phyloP scores from a whole-genome alignment of 2,888 invertebrate species.

The Acanthosepion lycidas region DNA sequence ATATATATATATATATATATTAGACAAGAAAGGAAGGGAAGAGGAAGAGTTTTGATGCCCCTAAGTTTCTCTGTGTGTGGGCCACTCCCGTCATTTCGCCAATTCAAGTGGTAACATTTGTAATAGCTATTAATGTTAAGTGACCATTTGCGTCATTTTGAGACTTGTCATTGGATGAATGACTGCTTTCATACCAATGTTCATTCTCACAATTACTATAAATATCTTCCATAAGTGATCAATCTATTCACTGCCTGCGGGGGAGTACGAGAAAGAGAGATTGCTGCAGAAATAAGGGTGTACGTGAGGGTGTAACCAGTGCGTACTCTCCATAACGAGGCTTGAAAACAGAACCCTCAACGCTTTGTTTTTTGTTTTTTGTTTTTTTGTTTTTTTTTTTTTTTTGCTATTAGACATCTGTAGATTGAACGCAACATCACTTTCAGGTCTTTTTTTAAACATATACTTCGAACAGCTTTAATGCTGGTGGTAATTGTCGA shows the following conservation, averaged over 20 bases:
- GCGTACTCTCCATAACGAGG: not conserved
- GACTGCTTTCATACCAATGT: not conserved
- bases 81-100: not conserved
- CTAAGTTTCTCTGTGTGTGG: not conserved
- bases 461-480: not conserved
- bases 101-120: not conserved
- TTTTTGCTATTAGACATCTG: not conserved
- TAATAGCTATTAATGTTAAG: not conserved
- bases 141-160: not conserved
- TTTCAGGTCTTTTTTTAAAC: not conserved
- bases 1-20: too few relatives aligned
- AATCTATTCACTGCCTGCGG: not conserved
- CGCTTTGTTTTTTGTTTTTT: not conserved
- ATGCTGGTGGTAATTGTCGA: not conserved
- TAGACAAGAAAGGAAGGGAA: too few relatives aligned
- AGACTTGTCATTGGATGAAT: not conserved
- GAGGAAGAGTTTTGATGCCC: not conserved
- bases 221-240: not conserved
- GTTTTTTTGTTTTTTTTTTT: not conserved
- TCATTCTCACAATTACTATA: not conserved
- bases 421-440: not conserved
- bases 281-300: not conserved
- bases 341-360: not conserved
- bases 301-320: not conserved
- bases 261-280: not conserved